These are phyloP conservation scores for Ferdinandea cuprea DNA, from an alignment of 2,888 invertebrate genomes.

Conservation along the genomic window DNA sequence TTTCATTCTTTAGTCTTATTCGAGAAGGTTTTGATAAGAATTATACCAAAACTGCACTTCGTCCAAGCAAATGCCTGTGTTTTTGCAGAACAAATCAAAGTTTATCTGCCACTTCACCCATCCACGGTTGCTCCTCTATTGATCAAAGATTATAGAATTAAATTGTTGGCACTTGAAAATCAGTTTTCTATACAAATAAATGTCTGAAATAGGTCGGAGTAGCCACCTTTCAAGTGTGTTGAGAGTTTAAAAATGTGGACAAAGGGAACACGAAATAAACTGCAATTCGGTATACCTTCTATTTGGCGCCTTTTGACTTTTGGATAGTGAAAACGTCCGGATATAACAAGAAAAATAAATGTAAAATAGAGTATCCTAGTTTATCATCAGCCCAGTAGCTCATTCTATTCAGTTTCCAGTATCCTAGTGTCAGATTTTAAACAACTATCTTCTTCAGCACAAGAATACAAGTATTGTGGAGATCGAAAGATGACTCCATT, in stretches of 20 bases:
- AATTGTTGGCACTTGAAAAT: too few relatives aligned
- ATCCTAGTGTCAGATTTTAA: neutral
- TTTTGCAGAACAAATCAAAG: too few relatives aligned
- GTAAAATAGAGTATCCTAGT: conserved; percentile 1
- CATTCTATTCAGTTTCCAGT: neutral
- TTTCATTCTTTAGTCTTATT: too few relatives aligned
- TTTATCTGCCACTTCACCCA: too few relatives aligned
- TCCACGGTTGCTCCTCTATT: too few relatives aligned
- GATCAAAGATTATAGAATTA: too few relatives aligned
- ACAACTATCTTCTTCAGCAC: neutral
- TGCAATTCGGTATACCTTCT: conserved; percentile 1
- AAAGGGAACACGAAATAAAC: conserved; percentile 8
- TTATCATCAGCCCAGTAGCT: conserved; percentile 3
- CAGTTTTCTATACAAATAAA: too few relatives aligned
- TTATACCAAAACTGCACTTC: too few relatives aligned
- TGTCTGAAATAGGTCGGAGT: too few relatives aligned
- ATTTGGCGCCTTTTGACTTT: conserved; percentile 8
- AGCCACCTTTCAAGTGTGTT: too few relatives aligned
- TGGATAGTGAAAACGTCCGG: conserved; percentile 3
- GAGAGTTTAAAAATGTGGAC: conserved; percentile 4
- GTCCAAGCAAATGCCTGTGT: too few relatives aligned
- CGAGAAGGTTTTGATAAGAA: too few relatives aligned
- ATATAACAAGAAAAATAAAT: conserved; percentile 5
- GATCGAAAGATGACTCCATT: neutral
- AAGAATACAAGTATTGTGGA: neutral